phyloP scores from a whole-genome alignment of 2,113 vertebrate genomes.

The Cryptomyrus ogoouensis region DNA sequence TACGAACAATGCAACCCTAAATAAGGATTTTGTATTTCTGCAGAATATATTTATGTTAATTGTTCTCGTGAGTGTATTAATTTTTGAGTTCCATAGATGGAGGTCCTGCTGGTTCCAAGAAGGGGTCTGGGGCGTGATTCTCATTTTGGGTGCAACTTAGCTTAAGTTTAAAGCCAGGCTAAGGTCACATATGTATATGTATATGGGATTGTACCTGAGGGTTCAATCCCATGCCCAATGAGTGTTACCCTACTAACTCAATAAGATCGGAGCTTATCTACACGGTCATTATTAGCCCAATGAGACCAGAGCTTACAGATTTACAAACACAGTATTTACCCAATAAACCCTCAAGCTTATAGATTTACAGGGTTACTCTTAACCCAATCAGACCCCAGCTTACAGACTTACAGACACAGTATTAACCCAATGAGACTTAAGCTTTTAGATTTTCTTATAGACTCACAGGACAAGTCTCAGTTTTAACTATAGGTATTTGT shows the following conservation, averaged over 20 bases:
- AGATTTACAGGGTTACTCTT: not conserved
- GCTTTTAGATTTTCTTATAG: not conserved
- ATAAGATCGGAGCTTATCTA: not conserved
- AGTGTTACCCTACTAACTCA: not conserved
- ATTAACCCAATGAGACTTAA: not conserved
- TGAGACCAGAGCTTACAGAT: not conserved
- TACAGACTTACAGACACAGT: not conserved
- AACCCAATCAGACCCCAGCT: not conserved
- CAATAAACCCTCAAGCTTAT: not conserved
- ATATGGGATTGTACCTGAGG: no score
- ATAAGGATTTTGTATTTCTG: not conserved
- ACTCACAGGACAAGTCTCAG: not conserved
- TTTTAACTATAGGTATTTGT: not conserved
- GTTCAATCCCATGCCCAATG: not conserved
- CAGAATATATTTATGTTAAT: slow-evolving; percentile 17
- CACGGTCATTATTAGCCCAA: not conserved
- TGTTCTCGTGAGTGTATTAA: not conserved
- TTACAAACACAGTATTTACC: not conserved
- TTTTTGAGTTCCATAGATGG: not conserved
- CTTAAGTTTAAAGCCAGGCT: not conserved
- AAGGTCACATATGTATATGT: not conserved
- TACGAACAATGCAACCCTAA: not conserved
- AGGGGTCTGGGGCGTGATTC: not conserved
- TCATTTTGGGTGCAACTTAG: not conserved
- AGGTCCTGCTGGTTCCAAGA: not conserved